Evolutionary conservation across 2,113 vertebrate genomes (phyloP).

Genomic region (Collichthys lucidus): DNA sequence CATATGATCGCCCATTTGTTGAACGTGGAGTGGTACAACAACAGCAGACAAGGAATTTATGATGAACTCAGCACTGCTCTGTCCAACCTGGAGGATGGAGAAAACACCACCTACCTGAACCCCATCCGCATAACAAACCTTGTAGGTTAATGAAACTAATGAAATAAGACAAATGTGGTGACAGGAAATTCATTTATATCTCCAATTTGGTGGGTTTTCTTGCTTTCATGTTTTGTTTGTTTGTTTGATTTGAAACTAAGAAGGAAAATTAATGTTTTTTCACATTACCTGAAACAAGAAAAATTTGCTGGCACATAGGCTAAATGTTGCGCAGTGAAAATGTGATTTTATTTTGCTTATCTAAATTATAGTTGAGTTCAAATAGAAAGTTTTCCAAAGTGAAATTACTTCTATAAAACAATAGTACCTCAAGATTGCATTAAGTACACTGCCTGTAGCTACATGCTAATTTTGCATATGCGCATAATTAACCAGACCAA

Average conservation of each 20-base stretch:
- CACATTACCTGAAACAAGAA: too few species aligned
- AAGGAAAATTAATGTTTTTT: too few species aligned
- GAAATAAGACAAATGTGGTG: not conserved
- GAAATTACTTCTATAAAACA: not conserved
- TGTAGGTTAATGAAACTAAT: constrained; percentile 76
- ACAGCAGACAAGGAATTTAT: constrained; percentile 78
- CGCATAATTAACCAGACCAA: too few species aligned
- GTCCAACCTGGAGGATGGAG: constrained; percentile 72
- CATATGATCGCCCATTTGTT: constrained; percentile 90
- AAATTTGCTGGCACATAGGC: too few species aligned
- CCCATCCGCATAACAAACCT: constrained; percentile 83
- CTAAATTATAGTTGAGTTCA: not conserved
- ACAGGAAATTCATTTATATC: not conserved
- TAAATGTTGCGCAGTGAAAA: too few species aligned
- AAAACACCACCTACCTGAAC: constrained; percentile 86
- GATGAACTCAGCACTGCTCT: constrained; percentile 81
- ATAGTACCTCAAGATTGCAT: not conserved
- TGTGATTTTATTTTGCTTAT: not conserved
- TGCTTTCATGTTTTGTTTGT: not conserved
- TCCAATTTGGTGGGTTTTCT: not conserved
- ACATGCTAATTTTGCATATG: too few species aligned
- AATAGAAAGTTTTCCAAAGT: not conserved
- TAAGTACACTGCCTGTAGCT: too few species aligned
- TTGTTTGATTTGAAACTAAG: too few species aligned
- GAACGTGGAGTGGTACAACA: constrained; percentile 90